Evolutionary conservation across 2,888 invertebrate genomes (phyloP), one percentile per base, ranked within the genome.

Genomic region (Drosophila sordidula): DNA sequence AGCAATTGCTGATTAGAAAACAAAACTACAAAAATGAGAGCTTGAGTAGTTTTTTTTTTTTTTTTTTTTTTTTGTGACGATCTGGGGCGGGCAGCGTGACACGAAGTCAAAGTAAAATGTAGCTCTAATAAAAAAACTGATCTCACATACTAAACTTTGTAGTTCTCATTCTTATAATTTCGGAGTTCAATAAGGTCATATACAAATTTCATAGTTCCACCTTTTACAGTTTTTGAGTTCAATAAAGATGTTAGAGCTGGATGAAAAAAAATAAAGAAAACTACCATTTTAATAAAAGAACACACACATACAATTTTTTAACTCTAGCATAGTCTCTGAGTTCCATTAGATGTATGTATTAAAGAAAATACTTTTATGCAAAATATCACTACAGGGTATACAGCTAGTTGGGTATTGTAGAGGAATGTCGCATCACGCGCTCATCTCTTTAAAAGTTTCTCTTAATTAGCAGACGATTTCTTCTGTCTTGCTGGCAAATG

Each of bases 401-500:
- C 11, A 34, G 12, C 9, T 29, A 32, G 18, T 38, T 14, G 44
- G 2, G 0, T 16, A 9, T 4, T 9, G 9, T 3, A 8, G 1
- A 39, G 9, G 32, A 14, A 39, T 39, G 0, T 41, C 29, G 54
- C 14, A 22, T 41, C 57, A 36, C 41, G 58, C 32, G 41, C 16
- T 8, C 42, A 58, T 49, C 70, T 52, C 47, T 52, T 44, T 1
- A 25, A 14, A 36, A 52, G 42, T 54, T 56, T 42, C 42, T 47
- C 57, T 66, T 74, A 66, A 78, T 61, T 61, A 54, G 44, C 18
- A 34, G 6, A 44, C 38, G 26, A 32, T 34, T 58, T 34, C 34
- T 69, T 69, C 11, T 74, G 74, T 36, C 78, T 65, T 57, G 67
- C 41, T 73, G 74, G 78, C 73, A 61, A 69, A 56, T 32, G 64